Base-by-base conservation (phyloP, 2,888 invertebrate species). In the Eupeodes latifasciatus region DNA sequence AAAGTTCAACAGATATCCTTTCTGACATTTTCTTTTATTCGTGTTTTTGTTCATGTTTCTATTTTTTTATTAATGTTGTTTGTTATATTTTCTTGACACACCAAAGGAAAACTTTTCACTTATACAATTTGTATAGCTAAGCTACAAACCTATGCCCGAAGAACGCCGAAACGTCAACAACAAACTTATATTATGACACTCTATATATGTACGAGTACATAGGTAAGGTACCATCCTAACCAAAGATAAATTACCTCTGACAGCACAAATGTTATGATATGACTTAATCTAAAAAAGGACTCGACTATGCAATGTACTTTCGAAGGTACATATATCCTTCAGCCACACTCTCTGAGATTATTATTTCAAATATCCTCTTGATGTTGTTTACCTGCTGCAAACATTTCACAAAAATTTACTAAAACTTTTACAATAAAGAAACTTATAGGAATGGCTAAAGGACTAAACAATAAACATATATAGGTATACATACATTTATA, bases 321-420 rank as follows among this genome's bases (percentile, higher is more conserved):
- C 4, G 5, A 40, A 5, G 6, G 6, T 40, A 40, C 40, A 40
- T 40, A 4, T 40, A 40, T 57, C 57, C 14, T 34, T 49, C 66
- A 66, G 74, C 47, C 5, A 61, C 40, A 59, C 10, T 2, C 57
- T 55, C 72, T 64, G 27, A 5, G 7, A n/a, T 61, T 57, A 16
- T 53, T 74, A 5, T 66, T 49, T 59, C 36, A 76, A 40, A 69
- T 69, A 67, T 75, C 67, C 69, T 76, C 36, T 53, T 16, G 16
- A 36, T 36, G 40, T 62, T 62, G 40, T 69, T 53, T 69, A 53
- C 69, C 69, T 53, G 11, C 16, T 40, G 12, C 36, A 53, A 69
- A 69, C 34, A 67, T 16, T 59, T 16, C 44, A 44, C 64, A 64
- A 64, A 64, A 44, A 64, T 10, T 53, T 69, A 11, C 16, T 40